Evolutionary conservation across 2,113 vertebrate species (phyloP), one percentile per base, ranked within the genome.

Genomic region (Bufo gargarizans): DNA sequence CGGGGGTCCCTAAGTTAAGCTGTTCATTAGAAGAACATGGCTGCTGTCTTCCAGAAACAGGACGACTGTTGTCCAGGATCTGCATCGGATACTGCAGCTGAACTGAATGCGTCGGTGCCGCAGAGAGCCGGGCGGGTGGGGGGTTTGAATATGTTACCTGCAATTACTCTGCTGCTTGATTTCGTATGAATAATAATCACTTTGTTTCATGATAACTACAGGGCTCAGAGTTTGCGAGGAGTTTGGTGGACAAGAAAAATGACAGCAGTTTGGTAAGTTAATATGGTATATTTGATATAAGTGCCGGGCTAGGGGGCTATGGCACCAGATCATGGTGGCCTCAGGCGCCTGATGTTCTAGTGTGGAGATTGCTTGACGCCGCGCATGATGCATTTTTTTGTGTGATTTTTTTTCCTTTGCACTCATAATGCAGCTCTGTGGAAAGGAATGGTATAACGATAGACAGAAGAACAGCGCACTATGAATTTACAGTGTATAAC

Each of bases 191-290:
- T 53, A 69, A 9, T 22, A 67, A 2, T 83, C 5, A 22, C 63
- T 65, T 8, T 76, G 5, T 88, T 50, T 74, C 43, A 0, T 77
- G 6, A 43, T 33, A 72, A 19, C 16, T 87, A 2, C 89, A 99
- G 98, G 94, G 94, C 87, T 93, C 94, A 0, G 97, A 97, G 67
- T 96, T 96, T 84, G 92, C 95, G 43, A 95, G 95, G 71, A 92
- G 94, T 90, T 93, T 96, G 89, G 95, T 95, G 85, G 98, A 98
- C 89, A 97, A 94, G 91, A 97, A 87, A 76, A 93, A 90, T 10
- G 94, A 96, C 10, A 91, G 94, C 4, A 95, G 95, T 88, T 95
- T 95, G 94, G 98, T 99, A 91, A 96, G 95, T 95, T 6, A 74
- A 49, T 58, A 53, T 17, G 13, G 13, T 65, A 19, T 63, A 12